A percentile compares a stretch with the other conserved stretches of the same genome.
These are phyloP conservation scores for Danio albolineatus DNA, from an alignment of 2,797 vertebrate genomes.

Conservation along the genomic window DNA sequence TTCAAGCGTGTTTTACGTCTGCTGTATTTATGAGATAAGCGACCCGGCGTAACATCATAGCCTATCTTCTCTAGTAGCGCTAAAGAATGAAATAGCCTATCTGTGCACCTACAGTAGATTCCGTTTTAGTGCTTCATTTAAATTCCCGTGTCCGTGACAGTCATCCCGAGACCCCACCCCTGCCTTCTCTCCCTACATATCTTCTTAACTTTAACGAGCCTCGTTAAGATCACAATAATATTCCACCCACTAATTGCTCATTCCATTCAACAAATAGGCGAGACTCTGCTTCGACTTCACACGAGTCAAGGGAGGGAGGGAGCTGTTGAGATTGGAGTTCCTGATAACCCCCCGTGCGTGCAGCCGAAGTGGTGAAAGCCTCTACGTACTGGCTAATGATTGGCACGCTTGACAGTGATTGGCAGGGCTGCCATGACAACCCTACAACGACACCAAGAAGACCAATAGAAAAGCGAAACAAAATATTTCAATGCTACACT, in stretches of 20 bases:
- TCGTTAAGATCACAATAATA: constrained; percentile 93
- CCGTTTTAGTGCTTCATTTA: constrained; percentile 81
- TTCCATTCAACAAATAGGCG: constrained; percentile 91
- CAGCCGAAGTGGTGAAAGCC: constrained; percentile 95
- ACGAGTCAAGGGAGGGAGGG: constrained; percentile 84
- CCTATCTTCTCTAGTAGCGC: constrained; percentile 22
- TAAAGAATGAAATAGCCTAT: constrained; percentile 18
- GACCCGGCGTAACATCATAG: background rate
- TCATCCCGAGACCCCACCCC: constrained; percentile 76
- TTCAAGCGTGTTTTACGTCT: background rate
- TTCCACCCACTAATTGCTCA: constrained; percentile 94
- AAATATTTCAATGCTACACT: constrained; percentile 99
- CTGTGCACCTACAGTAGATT: constrained; percentile 78
- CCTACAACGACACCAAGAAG: constrained; percentile 97
- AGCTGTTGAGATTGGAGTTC: constrained; percentile 82
- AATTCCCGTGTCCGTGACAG: constrained; percentile 75
- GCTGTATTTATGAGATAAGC: background rate
- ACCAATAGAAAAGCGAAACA: constrained; percentile 99
- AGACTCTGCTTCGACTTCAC: constrained; percentile 86
- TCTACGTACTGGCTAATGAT: constrained; percentile 99
- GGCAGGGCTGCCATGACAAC: constrained; percentile 99
- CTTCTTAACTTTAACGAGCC: constrained; percentile 87
- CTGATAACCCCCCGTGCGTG: constrained; percentile 84
- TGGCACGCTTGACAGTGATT: constrained; percentile 99
- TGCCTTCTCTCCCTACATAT: constrained; percentile 83